These are phyloP conservation scores for Watsonalla cultraria DNA, from an alignment of 2,888 invertebrate genomes.

Conservation along the genomic window DNA sequence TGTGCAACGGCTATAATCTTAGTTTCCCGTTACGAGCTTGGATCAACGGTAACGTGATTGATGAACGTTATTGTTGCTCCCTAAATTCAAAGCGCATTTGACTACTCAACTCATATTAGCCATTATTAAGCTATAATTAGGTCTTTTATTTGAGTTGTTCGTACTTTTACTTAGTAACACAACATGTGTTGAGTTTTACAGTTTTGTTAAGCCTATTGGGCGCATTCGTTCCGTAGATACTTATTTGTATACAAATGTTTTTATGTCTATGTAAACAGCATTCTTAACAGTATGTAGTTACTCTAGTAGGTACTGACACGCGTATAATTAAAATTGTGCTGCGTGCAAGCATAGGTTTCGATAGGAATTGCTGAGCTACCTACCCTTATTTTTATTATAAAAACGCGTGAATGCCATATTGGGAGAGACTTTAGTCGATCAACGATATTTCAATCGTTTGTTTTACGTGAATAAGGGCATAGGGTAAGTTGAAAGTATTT, in stretches of 20 bases:
- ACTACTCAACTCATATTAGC: neutral
- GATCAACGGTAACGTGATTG: slow-evolving; percentile 26
- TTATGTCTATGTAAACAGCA: too few species aligned
- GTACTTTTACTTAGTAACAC: neutral
- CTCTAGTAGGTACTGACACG: too few species aligned
- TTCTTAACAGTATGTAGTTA: too few species aligned
- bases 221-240: neutral
- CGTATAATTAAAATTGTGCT: too few species aligned
- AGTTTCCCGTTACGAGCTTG: slow-evolving; percentile 21
- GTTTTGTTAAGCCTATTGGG: neutral
- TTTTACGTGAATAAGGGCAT: too few species aligned
- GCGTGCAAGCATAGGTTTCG: too few species aligned
- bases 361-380: too few species aligned
- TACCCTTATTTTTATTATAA: too few species aligned
- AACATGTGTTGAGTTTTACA: neutral
- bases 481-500: too few species aligned
- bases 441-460: too few species aligned
- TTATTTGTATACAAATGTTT: neutral
- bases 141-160: neutral
- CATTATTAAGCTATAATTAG: neutral
- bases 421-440: too few species aligned
- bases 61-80: slow-evolving; percentile 21
- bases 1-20: slow-evolving; percentile 2
- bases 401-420: too few species aligned
- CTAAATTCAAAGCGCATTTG: slow-evolving; percentile 17